Base-by-base conservation (phyloP, 2,888 invertebrate genomes). In the Phorcus lineatus region DNA sequence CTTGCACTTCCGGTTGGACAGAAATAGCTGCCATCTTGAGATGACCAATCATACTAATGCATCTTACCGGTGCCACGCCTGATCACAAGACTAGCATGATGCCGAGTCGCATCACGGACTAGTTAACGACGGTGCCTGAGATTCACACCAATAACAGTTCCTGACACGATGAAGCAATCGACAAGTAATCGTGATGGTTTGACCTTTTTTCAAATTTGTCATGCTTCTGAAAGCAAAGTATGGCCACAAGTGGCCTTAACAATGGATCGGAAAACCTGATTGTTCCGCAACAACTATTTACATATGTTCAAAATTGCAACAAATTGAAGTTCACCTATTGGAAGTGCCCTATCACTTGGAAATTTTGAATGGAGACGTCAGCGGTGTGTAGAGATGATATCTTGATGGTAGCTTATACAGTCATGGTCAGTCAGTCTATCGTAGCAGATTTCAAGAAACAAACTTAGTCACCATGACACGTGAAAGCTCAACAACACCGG, bases 231-330 rank as follows among this genome's bases (percentile, higher is more conserved):
- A 13, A 16, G 28, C 62, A 17, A 17, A 16, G 62, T 62, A 28
- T 22, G 62, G 28, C 24, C 24, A 62, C 62, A 62, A 24, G 16
- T 62, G 28, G 62, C 62, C 62, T 62, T 62, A 24, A 28, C 24
- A 62, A 17, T 62, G 62, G 62, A 62, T 62, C 62, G 62, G 62
- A 62, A 62, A 28, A 62, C 62, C 62, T 62, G 62, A 62, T 62
- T 62, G 62, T 62, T 62, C 28, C 62, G 62, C 62, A 62, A 62
- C 28, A 62, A 62, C 17, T 62, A 62, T 62, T 62, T 62, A 62
- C 62, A 62, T 28, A 28, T 28, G 24, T 62, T 62, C 28, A 24
- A 62, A 28, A 62, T 62, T 16, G 28, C 24, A 62, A 28, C 62
- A 62, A 24, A 62, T 28, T 62, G 24, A 62, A 24, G 28, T 62